Conservation (phyloP, 2,888 invertebrate species). For the Catocala nupta region DNA sequence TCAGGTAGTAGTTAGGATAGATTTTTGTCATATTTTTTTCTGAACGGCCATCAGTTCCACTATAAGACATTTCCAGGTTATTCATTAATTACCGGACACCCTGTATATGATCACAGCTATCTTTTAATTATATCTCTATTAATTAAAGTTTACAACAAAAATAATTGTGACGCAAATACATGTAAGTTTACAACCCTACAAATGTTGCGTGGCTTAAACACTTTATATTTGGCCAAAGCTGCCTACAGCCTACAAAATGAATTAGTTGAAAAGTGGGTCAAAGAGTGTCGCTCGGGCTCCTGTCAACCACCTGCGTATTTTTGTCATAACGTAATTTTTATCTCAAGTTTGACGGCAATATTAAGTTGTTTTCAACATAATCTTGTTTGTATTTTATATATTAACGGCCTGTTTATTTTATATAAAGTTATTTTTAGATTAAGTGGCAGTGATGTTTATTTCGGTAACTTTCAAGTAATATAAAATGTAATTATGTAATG, state of each 20-base stretch:
- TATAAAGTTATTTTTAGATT: slow-evolving; percentile 28
- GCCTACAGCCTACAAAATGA: slow-evolving; percentile 60
- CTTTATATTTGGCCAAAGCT: slow-evolving; percentile 65
- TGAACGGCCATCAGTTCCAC: too few species aligned
- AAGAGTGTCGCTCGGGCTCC: slow-evolving; percentile 43
- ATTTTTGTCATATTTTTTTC: too few species aligned
- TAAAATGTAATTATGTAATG: slow-evolving; percentile 2
- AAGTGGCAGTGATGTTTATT: neutral
- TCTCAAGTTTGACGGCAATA: slow-evolving; percentile 51
- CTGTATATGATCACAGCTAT: too few species aligned
- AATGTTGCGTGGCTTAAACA: slow-evolving; percentile 46
- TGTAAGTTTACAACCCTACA: slow-evolving; percentile 9
- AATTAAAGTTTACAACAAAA: too few species aligned
- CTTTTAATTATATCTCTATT: too few species aligned
- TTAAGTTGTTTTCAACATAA: slow-evolving; percentile 52
- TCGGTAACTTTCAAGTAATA: neutral
- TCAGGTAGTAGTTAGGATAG: too few species aligned
- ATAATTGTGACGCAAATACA: neutral
- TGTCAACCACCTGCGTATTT: slow-evolving; percentile 51
- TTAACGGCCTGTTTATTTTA: slow-evolving; percentile 29
- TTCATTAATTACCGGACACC: too few species aligned
- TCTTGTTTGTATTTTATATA: slow-evolving; percentile 42
- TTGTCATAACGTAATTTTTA: slow-evolving; percentile 59
- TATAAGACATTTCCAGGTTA: too few species aligned
- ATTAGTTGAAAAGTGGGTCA: slow-evolving; percentile 80